phyloP scores from a whole-genome alignment of 1,140 invertebrate species.

The Brachionus manjavacas region DNA sequence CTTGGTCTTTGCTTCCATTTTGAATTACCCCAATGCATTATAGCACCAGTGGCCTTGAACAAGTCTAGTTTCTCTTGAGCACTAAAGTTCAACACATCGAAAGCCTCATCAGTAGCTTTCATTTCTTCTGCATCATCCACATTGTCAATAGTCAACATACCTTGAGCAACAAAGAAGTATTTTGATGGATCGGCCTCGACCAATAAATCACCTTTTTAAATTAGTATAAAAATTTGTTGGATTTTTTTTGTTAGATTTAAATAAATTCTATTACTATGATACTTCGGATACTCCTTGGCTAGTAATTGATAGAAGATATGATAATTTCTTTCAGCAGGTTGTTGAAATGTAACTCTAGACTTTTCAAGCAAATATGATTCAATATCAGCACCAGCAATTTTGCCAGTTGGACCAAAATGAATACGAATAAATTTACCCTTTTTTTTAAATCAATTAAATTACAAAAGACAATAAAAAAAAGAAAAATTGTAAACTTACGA shows the following conservation, averaged over 20 bases:
- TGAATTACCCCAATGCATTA: constrained; percentile 97
- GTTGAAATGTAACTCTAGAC: constrained; percentile 99
- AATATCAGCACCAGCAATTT: constrained; percentile 99
- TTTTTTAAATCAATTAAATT: background rate
- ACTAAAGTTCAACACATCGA: constrained; percentile 94
- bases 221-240: background rate
- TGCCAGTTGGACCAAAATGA: constrained; percentile 96
- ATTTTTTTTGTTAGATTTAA: background rate
- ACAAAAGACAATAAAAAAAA: background rate
- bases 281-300: constrained; percentile 76
- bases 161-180: constrained; percentile 91
- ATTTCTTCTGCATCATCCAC: constrained; percentile 95
- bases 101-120: constrained; percentile 86
- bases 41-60: constrained; percentile 91
- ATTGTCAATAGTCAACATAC: constrained; percentile 88
- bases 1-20: constrained; percentile 99
- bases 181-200: constrained; percentile 74
- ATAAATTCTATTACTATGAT: constrained; percentile 47
- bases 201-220: constrained; percentile 72
- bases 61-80: constrained; percentile 90
- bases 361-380: constrained; percentile 99
- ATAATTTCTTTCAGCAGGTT: constrained; percentile 91
- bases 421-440: constrained; percentile 96
- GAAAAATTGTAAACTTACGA: constrained; percentile 54
- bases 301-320: constrained; percentile 99